A percentile compares a stretch with the other conserved stretches of the same genome.
Evolutionary conservation across 1,140 invertebrate species (phyloP).

Genomic region (Ruditapes philippinarum): DNA sequence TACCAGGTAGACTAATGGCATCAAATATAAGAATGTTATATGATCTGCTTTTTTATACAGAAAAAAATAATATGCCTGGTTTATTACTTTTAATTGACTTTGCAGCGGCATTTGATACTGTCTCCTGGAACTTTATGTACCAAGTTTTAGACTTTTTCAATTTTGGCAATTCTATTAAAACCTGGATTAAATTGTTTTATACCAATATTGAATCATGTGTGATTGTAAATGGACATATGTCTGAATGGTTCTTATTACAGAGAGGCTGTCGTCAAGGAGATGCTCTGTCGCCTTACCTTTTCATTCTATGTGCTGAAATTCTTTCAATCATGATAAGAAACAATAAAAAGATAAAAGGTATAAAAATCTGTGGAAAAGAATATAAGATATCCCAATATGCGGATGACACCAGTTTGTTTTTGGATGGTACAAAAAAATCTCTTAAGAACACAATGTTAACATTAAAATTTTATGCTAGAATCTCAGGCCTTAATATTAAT

Average conservation of each 20-base stretch:
- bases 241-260: constrained; percentile 9
- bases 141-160: constrained; percentile 45
- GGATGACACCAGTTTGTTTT: background rate
- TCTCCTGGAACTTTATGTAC: background rate
- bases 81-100: background rate
- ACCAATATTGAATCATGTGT: constrained; percentile 10
- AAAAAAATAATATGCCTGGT: constrained; percentile 25
- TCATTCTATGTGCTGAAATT: constrained; percentile 53
- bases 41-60: background rate
- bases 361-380: background rate
- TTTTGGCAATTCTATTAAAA: constrained; percentile 31
- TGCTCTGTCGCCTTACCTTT: constrained; percentile 54
- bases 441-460: background rate
- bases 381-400: constrained; percentile 15
- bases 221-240: constrained; percentile 41
- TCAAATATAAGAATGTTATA: background rate
- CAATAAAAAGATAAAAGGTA: constrained; percentile 20
- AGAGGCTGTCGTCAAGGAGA: constrained; percentile 56
- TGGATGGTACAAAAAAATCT: constrained; percentile 30
- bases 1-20: constrained; percentile 10
- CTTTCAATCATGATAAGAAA: constrained; percentile 2
- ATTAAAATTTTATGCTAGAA: background rate
- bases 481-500: constrained; percentile 4
- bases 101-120: background rate
- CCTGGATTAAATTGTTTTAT: background rate